Evolutionary conservation across 1,140 invertebrate genomes (phyloP).

Genomic region (Forficula auricularia): DNA sequence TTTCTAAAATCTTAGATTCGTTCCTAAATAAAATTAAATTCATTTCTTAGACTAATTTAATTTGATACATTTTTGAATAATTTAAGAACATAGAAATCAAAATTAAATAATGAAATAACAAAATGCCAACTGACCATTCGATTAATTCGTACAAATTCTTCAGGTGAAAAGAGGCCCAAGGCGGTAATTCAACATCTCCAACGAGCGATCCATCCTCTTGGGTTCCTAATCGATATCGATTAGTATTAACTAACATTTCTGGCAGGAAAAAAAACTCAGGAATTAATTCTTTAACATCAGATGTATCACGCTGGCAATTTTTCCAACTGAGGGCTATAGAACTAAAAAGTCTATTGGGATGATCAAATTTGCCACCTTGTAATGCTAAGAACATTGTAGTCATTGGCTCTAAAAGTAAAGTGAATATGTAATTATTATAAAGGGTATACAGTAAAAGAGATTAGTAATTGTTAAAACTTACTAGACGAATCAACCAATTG

Average conservation of each 20-base stretch:
- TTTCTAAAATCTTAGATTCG: too few relatives aligned
- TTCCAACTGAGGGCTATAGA: slow-evolving; percentile 91
- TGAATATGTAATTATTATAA: neutral
- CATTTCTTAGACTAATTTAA: neutral
- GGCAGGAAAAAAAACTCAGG: slow-evolving; percentile 98
- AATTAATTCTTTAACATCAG: slow-evolving; percentile 97
- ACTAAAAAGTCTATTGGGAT: slow-evolving; percentile 88
- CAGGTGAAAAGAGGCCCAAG: slow-evolving; percentile 90
- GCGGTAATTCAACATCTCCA: slow-evolving; percentile 77
- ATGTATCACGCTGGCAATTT: slow-evolving; percentile 94
- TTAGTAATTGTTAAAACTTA: slow-evolving; percentile 29
- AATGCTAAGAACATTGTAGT: slow-evolving; percentile 94
- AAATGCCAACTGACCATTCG: slow-evolving; percentile 58
- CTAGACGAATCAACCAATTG: slow-evolving; percentile 92
- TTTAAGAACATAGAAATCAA: too few relatives aligned
- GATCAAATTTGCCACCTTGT: slow-evolving; percentile 98
- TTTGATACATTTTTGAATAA: neutral
- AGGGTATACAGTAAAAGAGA: neutral
- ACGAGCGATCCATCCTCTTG: slow-evolving; percentile 68
- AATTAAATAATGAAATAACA: neutral
- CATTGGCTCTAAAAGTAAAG: slow-evolving; percentile 71
- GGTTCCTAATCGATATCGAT: slow-evolving; percentile 69
- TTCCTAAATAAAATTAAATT: too few relatives aligned
- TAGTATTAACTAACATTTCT: slow-evolving; percentile 94
- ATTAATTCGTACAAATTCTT: slow-evolving; percentile 95